A percentile compares a stretch with the other conserved stretches of the same genome.
These are phyloP conservation scores for Drosophila rellima DNA, from an alignment of 2,888 invertebrate species.

Conservation along the genomic window DNA sequence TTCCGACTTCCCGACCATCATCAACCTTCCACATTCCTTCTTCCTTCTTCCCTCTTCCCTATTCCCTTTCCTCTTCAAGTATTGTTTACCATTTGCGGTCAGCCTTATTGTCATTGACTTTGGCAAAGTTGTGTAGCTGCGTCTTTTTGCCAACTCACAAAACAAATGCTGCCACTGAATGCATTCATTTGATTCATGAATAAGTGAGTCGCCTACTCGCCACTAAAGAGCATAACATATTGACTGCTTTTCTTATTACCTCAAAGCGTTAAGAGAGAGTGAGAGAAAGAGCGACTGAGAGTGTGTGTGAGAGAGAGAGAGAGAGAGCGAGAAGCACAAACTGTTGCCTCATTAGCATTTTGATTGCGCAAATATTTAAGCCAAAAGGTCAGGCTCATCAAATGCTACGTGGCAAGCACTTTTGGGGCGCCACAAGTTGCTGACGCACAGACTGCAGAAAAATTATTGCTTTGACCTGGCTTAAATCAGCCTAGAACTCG, in stretches of 20 bases:
- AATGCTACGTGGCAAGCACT: conserved; percentile 11
- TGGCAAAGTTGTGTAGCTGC: conserved; percentile 31
- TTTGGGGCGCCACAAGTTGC: conserved; percentile 15
- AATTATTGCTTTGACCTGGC: conserved; percentile 1
- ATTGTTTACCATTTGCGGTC: conserved; percentile 37
- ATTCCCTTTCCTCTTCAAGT: not conserved
- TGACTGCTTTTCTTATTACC: not conserved
- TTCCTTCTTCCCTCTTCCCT: not conserved
- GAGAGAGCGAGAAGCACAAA: not conserved
- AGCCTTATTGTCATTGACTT: conserved; percentile 46
- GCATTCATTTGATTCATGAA: conserved; percentile 33
- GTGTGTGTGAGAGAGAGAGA: no score
- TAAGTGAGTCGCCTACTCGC: conserved; percentile 19
- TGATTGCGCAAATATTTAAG: conserved; percentile 20
- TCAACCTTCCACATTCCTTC: no score
- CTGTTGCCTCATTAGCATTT: conserved; percentile 17
- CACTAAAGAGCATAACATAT: conserved; percentile 17
- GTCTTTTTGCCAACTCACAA: conserved; percentile 11
- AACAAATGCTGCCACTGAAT: conserved; percentile 7
- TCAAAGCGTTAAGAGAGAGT: not conserved
- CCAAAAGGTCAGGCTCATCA: conserved; percentile 19
- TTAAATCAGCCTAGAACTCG: not conserved
- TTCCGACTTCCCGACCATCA: not conserved
- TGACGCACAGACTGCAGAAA: conserved; percentile 5
- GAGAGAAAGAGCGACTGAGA: not conserved